Percentiles rank a stretch among this genome's conserved stretches.
These are phyloP conservation scores for Sitobion miscanthi DNA, from an alignment of 1,140 invertebrate species.

Conservation along the genomic window DNA sequence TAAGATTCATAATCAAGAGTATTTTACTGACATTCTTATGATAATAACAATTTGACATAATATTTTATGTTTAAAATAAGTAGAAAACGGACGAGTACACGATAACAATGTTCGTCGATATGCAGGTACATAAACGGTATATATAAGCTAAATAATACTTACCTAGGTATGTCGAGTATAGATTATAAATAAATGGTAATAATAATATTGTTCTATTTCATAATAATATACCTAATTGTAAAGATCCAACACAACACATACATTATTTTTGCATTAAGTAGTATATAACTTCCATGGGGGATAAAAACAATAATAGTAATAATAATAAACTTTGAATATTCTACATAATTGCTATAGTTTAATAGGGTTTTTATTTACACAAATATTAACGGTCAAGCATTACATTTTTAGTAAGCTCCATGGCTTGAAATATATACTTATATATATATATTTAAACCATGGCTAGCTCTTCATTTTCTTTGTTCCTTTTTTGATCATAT, in stretches of 20 bases:
- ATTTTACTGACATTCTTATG: neutral
- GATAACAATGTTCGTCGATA: constrained; percentile 11
- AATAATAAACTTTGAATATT: constrained; percentile 23
- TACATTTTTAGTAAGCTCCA: neutral
- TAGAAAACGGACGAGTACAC: constrained; percentile 23
- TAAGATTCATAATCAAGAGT: neutral
- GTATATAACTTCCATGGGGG: neutral
- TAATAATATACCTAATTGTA: neutral
- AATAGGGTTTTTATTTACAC: constrained; percentile 30
- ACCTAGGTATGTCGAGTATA: neutral
- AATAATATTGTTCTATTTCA: constrained; percentile 26
- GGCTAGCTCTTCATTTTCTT: neutral
- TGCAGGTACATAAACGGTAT: constrained; percentile 17
- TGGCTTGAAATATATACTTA: no score
- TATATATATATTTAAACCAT: no score
- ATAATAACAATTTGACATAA: constrained; percentile 32
- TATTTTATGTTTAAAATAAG: neutral
- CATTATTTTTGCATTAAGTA: constrained; percentile 7
- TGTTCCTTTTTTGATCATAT: neutral
- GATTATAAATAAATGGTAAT: constrained; percentile 25
- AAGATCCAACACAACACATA: constrained; percentile 37
- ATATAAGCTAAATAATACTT: constrained; percentile 3
- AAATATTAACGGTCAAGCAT: neutral
- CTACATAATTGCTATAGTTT: constrained; percentile 13
- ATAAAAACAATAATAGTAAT: constrained; percentile 40